phyloP scores from a whole-genome alignment of 2,888 invertebrate species.

The Lobophora halterata region DNA sequence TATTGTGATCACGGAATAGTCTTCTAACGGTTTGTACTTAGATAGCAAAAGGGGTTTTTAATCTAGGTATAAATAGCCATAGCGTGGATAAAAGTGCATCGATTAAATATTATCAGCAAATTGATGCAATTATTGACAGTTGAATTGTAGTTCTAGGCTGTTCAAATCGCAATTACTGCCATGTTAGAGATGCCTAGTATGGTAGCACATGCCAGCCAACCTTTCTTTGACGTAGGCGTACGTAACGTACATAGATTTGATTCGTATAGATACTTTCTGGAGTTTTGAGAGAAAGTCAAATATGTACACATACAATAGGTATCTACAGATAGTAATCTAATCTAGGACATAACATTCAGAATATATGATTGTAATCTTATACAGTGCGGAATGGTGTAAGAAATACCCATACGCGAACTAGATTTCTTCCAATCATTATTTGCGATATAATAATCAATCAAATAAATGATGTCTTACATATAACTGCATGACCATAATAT shows the following conservation, averaged over 20 bases:
- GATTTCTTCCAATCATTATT: background rate
- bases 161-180: constrained; percentile 9
- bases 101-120: constrained; percentile 33
- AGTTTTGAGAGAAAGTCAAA: too few relatives aligned
- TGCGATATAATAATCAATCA: background rate
- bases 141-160: background rate
- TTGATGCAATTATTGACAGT: constrained; percentile 48
- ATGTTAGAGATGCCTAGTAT: background rate
- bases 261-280: too few relatives aligned
- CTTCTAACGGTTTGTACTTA: too few relatives aligned
- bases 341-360: too few relatives aligned
- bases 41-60: too few relatives aligned
- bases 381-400: too few relatives aligned
- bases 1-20: too few relatives aligned
- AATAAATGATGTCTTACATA: constrained; percentile 2
- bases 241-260: too few relatives aligned
- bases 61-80: constrained; percentile 15
- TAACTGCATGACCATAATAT: constrained; percentile 21
- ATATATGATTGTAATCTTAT: too few relatives aligned
- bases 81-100: constrained; percentile 20
- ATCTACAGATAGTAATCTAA: too few relatives aligned
- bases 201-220: background rate
- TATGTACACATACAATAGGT: too few relatives aligned
- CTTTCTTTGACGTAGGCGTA: background rate
- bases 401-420: background rate